These are phyloP conservation scores for Aurelia aurita DNA, from an alignment of 30 jellyfish, hydroid and myxozoan genomes.

Conservation along the genomic window DNA sequence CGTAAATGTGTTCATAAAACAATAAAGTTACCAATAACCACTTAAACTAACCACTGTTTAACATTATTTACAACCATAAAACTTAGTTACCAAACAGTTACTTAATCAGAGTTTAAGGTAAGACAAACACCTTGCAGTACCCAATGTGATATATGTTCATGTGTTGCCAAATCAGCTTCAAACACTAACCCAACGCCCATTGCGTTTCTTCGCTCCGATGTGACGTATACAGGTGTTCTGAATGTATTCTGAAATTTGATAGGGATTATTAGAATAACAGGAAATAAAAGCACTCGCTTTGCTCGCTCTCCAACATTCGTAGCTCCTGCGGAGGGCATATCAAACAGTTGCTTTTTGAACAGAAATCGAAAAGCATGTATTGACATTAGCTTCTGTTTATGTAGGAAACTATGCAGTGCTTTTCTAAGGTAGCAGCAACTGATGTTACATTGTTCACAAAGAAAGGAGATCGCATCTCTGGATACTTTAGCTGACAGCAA, in stretches of 20 bases:
- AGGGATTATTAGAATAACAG: neutral
- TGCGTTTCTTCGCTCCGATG: conserved; percentile 97
- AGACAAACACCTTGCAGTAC: conserved; percentile 95
- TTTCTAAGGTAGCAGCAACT: too few species aligned
- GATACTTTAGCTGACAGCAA: too few species aligned
- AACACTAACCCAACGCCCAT: conserved; percentile 99
- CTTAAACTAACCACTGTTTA: neutral
- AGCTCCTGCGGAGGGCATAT: too few species aligned
- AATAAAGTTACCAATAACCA: neutral
- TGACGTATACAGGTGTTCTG: conserved; percentile 96
- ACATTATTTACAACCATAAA: neutral
- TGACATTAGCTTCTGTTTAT: too few species aligned
- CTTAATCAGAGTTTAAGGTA: conserved; percentile 89
- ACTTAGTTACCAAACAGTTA: neutral
- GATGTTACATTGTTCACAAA: too few species aligned
- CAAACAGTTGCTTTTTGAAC: too few species aligned
- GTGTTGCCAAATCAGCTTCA: conserved; percentile 96
- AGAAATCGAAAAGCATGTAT: too few species aligned
- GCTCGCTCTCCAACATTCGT: too few species aligned
- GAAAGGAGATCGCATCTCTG: too few species aligned
- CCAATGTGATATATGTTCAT: conserved; percentile 98
- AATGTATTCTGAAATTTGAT: conserved; percentile 78
- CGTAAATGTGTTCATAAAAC: neutral
- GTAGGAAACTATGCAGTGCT: too few species aligned
- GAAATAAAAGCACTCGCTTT: too few species aligned